A percentile compares a stretch with the other conserved stretches of the same genome.
Evolutionary conservation across 2,113 vertebrate species (phyloP).

Genomic region (Pollimyrus isidori): DNA sequence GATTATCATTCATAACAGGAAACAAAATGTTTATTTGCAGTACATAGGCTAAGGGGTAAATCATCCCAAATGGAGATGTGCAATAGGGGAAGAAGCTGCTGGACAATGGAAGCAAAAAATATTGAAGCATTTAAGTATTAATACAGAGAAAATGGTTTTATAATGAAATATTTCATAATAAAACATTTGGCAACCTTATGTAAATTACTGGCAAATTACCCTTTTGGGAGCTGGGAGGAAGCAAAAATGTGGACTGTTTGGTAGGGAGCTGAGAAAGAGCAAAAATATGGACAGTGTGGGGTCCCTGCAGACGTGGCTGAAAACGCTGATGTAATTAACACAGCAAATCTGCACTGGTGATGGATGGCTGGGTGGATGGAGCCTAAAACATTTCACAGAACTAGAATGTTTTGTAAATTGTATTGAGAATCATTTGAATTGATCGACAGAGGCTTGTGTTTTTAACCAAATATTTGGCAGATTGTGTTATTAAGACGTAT

Average conservation of each 20-base stretch:
- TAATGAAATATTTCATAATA: not conserved
- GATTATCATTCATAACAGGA: not conserved
- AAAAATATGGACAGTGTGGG: not conserved
- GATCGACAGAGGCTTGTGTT: not conserved
- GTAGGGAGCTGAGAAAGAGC: not conserved
- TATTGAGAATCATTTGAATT: not conserved
- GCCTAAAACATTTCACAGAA: not conserved
- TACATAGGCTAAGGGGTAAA: not conserved
- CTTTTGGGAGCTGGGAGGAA: not conserved
- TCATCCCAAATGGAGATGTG: not conserved
- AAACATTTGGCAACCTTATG: not conserved
- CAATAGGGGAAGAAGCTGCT: not conserved
- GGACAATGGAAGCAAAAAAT: not conserved
- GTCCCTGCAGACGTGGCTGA: not conserved
- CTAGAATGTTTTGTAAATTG: not conserved
- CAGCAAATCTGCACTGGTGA: not conserved
- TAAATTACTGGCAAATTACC: not conserved
- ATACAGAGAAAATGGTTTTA: not conserved
- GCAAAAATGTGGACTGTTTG: not conserved
- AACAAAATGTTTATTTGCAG: not conserved
- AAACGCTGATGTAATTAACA: not conserved
- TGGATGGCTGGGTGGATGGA: not conserved
- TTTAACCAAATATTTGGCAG: not conserved
- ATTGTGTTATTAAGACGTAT: not conserved
- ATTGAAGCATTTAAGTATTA: not conserved